Base-by-base conservation (phyloP, 1,140 invertebrate species). In the Leptopilina boulardi region DNA sequence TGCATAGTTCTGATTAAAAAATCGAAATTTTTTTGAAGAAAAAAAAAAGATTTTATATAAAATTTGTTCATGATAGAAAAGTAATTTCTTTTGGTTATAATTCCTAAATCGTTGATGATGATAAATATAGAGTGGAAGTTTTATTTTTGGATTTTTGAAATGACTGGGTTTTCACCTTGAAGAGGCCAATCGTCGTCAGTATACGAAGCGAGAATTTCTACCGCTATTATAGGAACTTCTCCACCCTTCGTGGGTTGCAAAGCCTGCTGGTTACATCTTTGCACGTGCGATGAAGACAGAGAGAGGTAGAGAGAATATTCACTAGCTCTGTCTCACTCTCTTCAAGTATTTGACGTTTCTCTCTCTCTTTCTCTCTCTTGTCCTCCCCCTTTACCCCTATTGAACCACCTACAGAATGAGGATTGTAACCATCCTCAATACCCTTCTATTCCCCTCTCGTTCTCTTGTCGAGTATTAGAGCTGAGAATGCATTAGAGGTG, bases 401-500 rank as follows among this genome's bases (percentile, higher is more conserved):
- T n/a, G n/a, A 15, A 11, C 70, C 34, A 10, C 21, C 44, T 21
- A 47, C 19, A 76, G 54, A 11, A 59, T 23, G 21, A 59, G 10
- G 54, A 59, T 59, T 59, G 54, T 8, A 59, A 19, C 54, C 72
- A 19, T 26, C 78, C 79, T 79, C 76, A 71, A 66, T 74, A 78
- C 70, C 77, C 30, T n/a, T 74, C 73, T 70, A 34, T 56, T 19
- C 75, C 77, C 51, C 80, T 80, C 74, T 59, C 23, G 13, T 13
- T 56, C 74, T 51, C n/a, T n/a, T n/a, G 78, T 74, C 76, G 82
- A 75, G 85, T 84, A 89, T 88, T 88, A 88, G 83, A 83, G 83
- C 84, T 77, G 82, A 79, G 85, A 89, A 89, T 89, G 86, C 87
- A 89, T 89, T 88, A 88, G 82, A 86, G 73, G 21, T 38, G 18